Percentiles rank a stretch among this genome's conserved stretches.
phyloP scores from a whole-genome alignment of 2,888 invertebrate genomes.

The Pristionchus mayeri region DNA sequence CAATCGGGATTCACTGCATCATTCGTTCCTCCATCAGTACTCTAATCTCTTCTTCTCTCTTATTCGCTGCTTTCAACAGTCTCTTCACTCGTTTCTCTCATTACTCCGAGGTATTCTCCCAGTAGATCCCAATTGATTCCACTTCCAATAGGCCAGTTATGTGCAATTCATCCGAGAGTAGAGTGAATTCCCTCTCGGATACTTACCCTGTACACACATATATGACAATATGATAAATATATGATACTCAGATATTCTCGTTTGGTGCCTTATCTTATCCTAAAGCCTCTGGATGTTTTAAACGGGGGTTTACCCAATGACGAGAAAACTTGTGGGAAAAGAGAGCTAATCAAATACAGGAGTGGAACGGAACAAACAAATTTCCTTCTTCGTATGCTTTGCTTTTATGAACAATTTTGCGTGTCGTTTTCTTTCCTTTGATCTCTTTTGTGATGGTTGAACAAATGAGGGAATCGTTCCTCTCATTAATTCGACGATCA shows the following conservation, averaged over 20 bases:
- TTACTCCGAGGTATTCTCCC: conserved; percentile 44
- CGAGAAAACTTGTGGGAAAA: background rate
- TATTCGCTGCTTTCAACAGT: background rate
- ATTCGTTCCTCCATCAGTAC: conserved; percentile 22
- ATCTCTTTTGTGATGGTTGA: background rate
- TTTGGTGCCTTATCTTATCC: background rate
- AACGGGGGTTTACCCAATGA: background rate
- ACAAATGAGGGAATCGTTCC: background rate
- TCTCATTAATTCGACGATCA: conserved; percentile 27
- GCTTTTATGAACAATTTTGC: background rate
- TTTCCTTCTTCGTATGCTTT: background rate
- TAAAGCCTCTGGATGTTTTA: background rate
- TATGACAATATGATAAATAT: conserved; percentile 44
- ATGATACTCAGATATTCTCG: background rate
- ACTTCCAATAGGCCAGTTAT: conserved; percentile 38
- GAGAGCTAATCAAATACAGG: background rate
- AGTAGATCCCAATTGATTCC: conserved; percentile 45
- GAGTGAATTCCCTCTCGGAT: background rate
- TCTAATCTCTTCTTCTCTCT: conserved; percentile 26
- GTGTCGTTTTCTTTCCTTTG: background rate
- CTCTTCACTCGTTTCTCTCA: conserved; percentile 38
- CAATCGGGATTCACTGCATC: conserved; percentile 29
- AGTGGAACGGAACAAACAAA: background rate
- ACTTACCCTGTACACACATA: background rate
- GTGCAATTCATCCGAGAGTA: conserved; percentile 28